Evolutionary conservation across 2,888 invertebrate species (phyloP).

Genomic region (Hetaerina titia): DNA sequence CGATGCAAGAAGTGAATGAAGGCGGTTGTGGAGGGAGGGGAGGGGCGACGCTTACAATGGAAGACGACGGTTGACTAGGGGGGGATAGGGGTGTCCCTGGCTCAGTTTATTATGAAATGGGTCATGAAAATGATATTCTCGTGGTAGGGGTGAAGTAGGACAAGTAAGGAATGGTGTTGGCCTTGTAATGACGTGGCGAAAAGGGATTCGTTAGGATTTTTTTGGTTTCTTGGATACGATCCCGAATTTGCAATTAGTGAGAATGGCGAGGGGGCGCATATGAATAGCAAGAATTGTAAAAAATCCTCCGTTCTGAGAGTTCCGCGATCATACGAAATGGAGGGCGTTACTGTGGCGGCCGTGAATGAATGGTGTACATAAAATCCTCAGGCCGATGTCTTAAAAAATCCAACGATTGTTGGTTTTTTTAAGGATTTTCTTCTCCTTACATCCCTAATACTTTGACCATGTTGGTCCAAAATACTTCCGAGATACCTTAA

Average conservation of each 20-base stretch:
- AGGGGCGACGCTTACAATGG: neutral
- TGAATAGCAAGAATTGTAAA: neutral
- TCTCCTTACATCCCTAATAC: no score
- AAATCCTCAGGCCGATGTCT: no score
- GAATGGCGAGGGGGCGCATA: neutral
- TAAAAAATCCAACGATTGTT: no score
- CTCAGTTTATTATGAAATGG: neutral
- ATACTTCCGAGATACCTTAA: no score
- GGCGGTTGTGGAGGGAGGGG: neutral
- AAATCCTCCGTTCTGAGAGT: neutral
- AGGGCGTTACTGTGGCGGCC: no score
- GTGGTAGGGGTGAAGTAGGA: neutral
- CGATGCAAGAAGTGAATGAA: neutral
- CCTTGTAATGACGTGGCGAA: neutral
- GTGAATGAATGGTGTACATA: no score
- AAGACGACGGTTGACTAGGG: neutral
- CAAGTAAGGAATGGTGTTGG: neutral
- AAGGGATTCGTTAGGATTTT: neutral
- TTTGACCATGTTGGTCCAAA: no score
- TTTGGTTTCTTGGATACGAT: neutral
- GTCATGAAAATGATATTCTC: neutral
- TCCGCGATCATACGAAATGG: no score
- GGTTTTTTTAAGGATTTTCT: no score
- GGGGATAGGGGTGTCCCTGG: neutral
- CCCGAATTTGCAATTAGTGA: neutral